phyloP scores from a whole-genome alignment of 2,113 vertebrate genomes.

The Aptenodytes patagonicus region DNA sequence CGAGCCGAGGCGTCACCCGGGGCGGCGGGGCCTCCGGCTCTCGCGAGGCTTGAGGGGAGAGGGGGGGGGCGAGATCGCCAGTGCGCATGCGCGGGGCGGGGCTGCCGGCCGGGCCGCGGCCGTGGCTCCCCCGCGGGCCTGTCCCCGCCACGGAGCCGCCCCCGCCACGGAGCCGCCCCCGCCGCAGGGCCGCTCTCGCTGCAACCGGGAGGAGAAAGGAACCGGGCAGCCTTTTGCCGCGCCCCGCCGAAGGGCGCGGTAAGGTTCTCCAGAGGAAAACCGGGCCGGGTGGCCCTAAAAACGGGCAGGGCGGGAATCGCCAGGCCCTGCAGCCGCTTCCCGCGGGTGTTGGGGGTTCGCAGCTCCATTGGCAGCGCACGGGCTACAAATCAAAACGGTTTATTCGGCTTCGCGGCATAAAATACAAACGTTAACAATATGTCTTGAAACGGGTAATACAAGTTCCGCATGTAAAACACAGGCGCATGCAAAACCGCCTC shows the following conservation, averaged over 20 bases:
- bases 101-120: too few species aligned
- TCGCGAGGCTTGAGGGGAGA: constrained; percentile 55
- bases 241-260: rapidly evolving
- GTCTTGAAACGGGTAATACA: background rate
- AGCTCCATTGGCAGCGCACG: rapidly evolving
- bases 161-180: background rate
- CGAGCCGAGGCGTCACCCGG: too few species aligned
- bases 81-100: background rate
- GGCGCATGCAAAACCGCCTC: constrained; percentile 1
- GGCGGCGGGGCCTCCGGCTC: background rate
- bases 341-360: rapidly evolving
- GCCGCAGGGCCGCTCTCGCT: background rate
- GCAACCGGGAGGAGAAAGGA: rapidly evolving
- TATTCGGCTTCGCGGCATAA: background rate
- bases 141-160: too few species aligned
- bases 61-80: rapidly evolving
- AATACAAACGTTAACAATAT: background rate
- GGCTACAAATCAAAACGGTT: background rate
- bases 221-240: rapidly evolving
- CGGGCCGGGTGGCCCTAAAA: rapidly evolving
- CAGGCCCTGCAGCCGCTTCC: rapidly evolving
- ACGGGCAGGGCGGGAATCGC: rapidly evolving
- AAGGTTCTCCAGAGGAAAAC: rapidly evolving
- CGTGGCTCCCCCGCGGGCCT: too few species aligned
- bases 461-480: background rate